Evolutionary conservation across 2,113 vertebrate genomes (phyloP).

Genomic region (Tricholaema leucomelas): DNA sequence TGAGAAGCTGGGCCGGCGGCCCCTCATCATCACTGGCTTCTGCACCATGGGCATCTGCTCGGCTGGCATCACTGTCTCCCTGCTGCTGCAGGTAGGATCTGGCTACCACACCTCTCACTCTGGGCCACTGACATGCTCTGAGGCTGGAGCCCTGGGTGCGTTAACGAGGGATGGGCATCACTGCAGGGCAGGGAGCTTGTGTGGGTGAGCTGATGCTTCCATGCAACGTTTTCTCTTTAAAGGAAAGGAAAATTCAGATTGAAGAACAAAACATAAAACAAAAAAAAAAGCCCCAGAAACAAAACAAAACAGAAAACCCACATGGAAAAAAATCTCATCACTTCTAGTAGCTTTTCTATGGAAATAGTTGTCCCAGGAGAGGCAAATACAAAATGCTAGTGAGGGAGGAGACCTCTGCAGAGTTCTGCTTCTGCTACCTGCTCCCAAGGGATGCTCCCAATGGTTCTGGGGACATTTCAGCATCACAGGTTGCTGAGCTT

Average conservation of each 20-base stretch:
- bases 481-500: neutral
- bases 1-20: slow-evolving; percentile 84
- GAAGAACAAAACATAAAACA: neutral
- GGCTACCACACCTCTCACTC: neutral
- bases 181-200: rapidly evolving
- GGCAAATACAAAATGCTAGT: neutral
- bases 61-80: slow-evolving; percentile 83
- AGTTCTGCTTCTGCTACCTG: neutral
- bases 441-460: neutral
- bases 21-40: slow-evolving; percentile 86
- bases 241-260: neutral
- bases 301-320: neutral
- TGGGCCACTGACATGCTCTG: rapidly evolving
- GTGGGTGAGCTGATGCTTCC: neutral
- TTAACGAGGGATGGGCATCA: neutral
- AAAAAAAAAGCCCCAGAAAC: too few relatives aligned
- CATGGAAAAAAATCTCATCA: neutral
- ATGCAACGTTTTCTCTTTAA: neutral
- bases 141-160: neutral
- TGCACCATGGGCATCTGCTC: slow-evolving; percentile 87
- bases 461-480: neutral
- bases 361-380: neutral
- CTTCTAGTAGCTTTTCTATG: neutral
- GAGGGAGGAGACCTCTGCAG: neutral
- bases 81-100: slow-evolving; percentile 82